Conservation (phyloP, 2,113 vertebrate species). For the Myanophis thanlyinensis region DNA sequence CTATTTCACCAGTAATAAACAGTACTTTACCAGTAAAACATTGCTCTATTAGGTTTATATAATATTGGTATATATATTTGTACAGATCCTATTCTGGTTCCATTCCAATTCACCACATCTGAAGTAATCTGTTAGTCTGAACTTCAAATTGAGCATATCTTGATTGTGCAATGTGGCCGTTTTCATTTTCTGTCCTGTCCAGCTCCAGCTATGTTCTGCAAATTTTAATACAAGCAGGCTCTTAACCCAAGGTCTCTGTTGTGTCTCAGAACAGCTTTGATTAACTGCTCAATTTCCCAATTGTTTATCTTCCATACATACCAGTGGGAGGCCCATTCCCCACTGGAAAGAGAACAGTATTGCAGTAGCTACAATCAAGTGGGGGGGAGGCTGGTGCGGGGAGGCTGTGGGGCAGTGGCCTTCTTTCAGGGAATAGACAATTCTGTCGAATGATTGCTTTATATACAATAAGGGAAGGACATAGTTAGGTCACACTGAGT, state of each 20-base stretch:
- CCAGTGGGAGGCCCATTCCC: slow-evolving; percentile 12
- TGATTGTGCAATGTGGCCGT: neutral
- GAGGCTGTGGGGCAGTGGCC: neutral
- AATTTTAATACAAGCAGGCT: neutral
- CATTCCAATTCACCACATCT: neutral
- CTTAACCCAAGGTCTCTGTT: neutral
- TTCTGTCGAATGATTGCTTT: neutral
- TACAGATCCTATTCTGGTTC: neutral
- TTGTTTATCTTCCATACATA: slow-evolving; percentile 27
- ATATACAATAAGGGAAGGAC: neutral
- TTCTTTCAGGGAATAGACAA: neutral
- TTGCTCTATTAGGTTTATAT: neutral
- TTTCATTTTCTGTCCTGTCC: neutral
- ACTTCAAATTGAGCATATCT: neutral
- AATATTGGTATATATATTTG: neutral
- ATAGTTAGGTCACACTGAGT: neutral
- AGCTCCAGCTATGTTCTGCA: neutral
- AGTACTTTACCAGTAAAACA: neutral
- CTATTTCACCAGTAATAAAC: neutral
- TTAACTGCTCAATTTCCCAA: slow-evolving; percentile 31
- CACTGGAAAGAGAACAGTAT: slow-evolving; percentile 14
- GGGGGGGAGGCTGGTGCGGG: neutral
- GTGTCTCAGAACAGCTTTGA: slow-evolving; percentile 12
- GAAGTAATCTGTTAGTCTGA: neutral
- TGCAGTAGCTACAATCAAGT: slow-evolving; percentile 13